Conservation (phyloP, 2,797 vertebrate species). For the Apodemus agrarius region DNA sequence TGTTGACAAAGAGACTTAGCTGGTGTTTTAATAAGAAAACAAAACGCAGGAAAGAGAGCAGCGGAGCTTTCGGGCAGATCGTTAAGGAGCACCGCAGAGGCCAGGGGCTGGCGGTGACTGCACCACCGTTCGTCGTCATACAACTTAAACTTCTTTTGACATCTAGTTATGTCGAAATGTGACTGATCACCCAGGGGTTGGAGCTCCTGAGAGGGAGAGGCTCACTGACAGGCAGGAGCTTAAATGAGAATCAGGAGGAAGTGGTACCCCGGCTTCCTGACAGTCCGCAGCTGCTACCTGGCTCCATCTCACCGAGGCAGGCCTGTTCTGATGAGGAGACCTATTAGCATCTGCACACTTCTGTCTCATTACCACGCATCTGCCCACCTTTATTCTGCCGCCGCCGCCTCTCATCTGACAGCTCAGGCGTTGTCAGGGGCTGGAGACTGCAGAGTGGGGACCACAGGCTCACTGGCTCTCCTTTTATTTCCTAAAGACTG, state of each 20-base stretch:
- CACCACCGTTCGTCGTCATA: constrained; percentile 88
- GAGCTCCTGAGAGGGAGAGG: constrained; percentile 91
- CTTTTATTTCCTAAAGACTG: constrained; percentile 91
- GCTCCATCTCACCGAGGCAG: constrained; percentile 94
- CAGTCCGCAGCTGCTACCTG: constrained; percentile 97
- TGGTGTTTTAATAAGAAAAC: constrained; percentile 98
- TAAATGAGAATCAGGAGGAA: constrained; percentile 94
- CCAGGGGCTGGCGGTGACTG: constrained; percentile 85
- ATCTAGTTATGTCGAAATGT: constrained; percentile 94
- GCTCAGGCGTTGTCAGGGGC: constrained; percentile 92
- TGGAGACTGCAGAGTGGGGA: constrained; percentile 86
- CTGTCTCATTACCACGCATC: constrained; percentile 99
- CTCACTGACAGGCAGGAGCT: constrained; percentile 92
- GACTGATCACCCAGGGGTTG: constrained; percentile 94
- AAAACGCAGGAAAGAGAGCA: constrained; percentile 90
- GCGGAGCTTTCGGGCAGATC: constrained; percentile 92
- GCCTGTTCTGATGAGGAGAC: constrained; percentile 90
- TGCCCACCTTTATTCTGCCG: constrained; percentile 97
- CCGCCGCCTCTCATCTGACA: constrained; percentile 94
- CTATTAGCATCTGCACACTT: constrained; percentile 98
- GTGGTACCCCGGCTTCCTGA: constrained; percentile 90
- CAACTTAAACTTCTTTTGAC: constrained; percentile 93
- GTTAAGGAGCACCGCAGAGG: constrained; percentile 92
- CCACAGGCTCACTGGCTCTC: constrained; percentile 86
- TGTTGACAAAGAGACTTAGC: constrained; percentile 97